Conservation (phyloP, 2,113 vertebrate genomes). For the Gymnocephalus cernua region DNA sequence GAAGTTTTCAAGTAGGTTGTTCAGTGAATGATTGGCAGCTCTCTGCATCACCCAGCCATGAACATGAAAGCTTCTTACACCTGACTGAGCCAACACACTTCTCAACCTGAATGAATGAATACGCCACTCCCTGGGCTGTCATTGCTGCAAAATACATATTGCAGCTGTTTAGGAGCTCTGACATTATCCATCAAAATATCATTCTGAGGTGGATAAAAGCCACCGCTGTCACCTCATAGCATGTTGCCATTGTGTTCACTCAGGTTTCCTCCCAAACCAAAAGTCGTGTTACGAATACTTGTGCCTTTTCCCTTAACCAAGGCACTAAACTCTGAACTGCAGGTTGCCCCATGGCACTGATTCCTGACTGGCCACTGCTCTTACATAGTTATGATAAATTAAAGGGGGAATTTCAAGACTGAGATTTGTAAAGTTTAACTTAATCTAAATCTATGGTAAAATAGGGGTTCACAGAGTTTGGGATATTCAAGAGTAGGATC, state of each 20-base stretch:
- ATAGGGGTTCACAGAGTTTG: too few species aligned
- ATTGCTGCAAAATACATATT: background rate
- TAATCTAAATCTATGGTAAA: background rate
- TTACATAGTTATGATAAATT: background rate
- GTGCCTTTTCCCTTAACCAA: background rate
- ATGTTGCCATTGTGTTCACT: background rate
- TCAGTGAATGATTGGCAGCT: constrained; percentile 59
- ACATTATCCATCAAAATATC: constrained; percentile 27
- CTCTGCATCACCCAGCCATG: constrained; percentile 30
- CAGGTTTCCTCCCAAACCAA: background rate
- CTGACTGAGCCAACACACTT: constrained; percentile 29
- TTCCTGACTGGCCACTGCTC: background rate
- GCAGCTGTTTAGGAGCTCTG: constrained; percentile 6
- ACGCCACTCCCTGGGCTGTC: constrained; percentile 23
- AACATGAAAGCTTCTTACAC: constrained; percentile 32
- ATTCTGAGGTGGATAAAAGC: background rate
- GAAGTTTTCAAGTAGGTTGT: constrained; percentile 62
- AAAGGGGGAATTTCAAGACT: background rate
- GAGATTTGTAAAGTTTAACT: background rate
- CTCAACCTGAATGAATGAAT: constrained; percentile 25
- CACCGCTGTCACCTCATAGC: background rate
- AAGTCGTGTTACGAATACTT: background rate
- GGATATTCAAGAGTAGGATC: background rate
- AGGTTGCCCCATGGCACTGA: background rate
- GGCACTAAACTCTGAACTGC: background rate